These are phyloP conservation scores for Xylota sylvarum DNA, from an alignment of 2,888 invertebrate genomes.

Conservation along the genomic window DNA sequence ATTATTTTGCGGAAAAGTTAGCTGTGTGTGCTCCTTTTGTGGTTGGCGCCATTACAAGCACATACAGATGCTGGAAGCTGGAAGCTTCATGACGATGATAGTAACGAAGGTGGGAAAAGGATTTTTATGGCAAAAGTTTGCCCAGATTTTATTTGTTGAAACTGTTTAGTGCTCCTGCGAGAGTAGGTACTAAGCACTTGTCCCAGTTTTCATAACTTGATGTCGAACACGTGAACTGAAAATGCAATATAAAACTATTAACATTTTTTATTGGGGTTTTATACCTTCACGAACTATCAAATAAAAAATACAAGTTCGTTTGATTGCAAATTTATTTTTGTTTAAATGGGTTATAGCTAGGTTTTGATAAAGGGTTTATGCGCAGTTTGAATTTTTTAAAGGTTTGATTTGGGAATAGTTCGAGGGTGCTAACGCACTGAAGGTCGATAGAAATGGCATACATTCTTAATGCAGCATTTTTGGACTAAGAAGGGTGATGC, in stretches of 20 bases:
- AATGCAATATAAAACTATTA: slow-evolving; percentile 56
- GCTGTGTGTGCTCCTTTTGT: slow-evolving; percentile 46
- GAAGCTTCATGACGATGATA: slow-evolving; percentile 47
- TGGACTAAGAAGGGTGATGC: no score
- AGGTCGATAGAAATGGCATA: no score
- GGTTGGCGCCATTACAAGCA: slow-evolving; percentile 60
- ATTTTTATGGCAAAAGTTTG: slow-evolving; percentile 71
- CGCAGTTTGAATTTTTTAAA: neutral
- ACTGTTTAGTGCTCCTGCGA: slow-evolving; percentile 68
- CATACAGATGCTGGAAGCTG: slow-evolving; percentile 9
- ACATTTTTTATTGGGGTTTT: slow-evolving; percentile 59
- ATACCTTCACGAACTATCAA: slow-evolving; percentile 35
- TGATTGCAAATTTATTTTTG: slow-evolving; percentile 46
- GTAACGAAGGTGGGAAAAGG: slow-evolving; percentile 67
- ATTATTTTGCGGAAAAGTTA: slow-evolving; percentile 51
- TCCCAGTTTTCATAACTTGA: slow-evolving; percentile 55
- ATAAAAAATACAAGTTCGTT: slow-evolving; percentile 39
- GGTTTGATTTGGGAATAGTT: neutral
- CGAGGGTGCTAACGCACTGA: no score
- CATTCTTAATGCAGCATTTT: no score
- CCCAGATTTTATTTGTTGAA: slow-evolving; percentile 54
- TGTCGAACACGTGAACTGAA: slow-evolving; percentile 56
- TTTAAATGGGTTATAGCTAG: slow-evolving; percentile 13
- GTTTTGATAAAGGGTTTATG: neutral
- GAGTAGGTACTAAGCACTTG: slow-evolving; percentile 57